phyloP scores from a whole-genome alignment of 1,140 invertebrate species.

The Drosophila takahashii region DNA sequence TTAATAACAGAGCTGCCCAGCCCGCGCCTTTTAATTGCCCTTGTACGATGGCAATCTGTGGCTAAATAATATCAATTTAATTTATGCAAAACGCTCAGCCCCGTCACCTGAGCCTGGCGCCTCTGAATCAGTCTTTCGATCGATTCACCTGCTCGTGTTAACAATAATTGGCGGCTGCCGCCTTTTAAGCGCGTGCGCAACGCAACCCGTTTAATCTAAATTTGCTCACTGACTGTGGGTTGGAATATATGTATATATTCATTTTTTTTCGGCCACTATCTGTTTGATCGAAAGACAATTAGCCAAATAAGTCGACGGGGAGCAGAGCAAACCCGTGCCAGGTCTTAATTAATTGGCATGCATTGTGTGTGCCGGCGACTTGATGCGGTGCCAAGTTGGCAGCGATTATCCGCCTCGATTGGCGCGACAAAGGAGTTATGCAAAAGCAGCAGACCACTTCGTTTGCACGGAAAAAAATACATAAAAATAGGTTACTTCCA shows the following conservation, averaged over 20 bases:
- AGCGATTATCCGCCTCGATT: conserved; percentile 54
- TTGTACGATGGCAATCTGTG: conserved; percentile 40
- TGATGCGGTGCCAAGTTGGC: conserved; percentile 75
- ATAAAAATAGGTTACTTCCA: background rate
- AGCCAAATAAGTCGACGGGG: conserved; percentile 72
- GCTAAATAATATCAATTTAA: conserved; percentile 63
- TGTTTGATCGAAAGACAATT: conserved; percentile 67
- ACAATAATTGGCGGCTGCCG: conserved; percentile 55
- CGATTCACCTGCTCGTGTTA: conserved; percentile 40
- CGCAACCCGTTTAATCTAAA: conserved; percentile 52
- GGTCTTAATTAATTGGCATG: conserved; percentile 76
- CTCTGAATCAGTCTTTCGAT: conserved; percentile 21
- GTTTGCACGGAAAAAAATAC: background rate
- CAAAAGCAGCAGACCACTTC: conserved; percentile 30
- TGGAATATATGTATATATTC: background rate
- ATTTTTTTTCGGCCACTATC: conserved; percentile 46
- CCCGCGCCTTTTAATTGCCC: conserved; percentile 62
- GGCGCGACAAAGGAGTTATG: conserved; percentile 49
- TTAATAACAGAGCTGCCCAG: conserved; percentile 31
- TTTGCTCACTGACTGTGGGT: conserved; percentile 21
- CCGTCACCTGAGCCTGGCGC: conserved; percentile 67
- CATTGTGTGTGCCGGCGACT: conserved; percentile 66
- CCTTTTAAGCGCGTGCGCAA: conserved; percentile 49
- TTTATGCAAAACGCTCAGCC: conserved; percentile 63
- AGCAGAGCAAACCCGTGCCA: conserved; percentile 44